phyloP scores from a whole-genome alignment of 2,797 vertebrate genomes.

The Accipiter minullus region DNA sequence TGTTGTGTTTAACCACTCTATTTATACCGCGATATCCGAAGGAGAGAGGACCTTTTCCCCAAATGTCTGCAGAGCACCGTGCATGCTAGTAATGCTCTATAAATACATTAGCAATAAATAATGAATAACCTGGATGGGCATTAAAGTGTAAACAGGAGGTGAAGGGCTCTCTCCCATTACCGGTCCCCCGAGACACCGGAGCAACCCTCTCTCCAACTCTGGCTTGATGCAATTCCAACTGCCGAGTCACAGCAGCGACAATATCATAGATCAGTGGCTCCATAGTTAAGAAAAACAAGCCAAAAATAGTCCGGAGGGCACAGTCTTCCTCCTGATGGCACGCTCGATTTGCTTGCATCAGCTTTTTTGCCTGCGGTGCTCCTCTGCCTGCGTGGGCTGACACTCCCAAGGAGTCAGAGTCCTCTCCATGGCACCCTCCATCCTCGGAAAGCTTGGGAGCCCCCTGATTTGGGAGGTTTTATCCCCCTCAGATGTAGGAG shows the following conservation, averaged over 20 bases:
- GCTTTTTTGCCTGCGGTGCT: background rate
- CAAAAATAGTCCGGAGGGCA: constrained; percentile 35
- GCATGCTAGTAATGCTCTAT: constrained; percentile 6
- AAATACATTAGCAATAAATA: constrained; percentile 62
- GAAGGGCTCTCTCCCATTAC: constrained; percentile 59
- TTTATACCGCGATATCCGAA: accelerated
- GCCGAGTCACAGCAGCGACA: constrained; percentile 48
- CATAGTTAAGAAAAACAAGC: constrained; percentile 3
- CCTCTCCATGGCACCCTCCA: background rate
- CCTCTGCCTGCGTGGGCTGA: background rate
- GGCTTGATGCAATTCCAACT: background rate
- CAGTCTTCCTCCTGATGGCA: background rate
- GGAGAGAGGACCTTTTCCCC: background rate
- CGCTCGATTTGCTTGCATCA: background rate
- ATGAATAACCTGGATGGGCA: constrained; percentile 52
- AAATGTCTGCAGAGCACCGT: background rate
- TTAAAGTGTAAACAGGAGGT: constrained; percentile 55
- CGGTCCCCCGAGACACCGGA: background rate
- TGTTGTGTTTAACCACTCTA: background rate
- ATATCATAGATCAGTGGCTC: constrained; percentile 43
- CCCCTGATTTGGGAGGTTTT: background rate
- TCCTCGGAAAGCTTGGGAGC: background rate
- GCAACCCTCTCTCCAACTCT: background rate
- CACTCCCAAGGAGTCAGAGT: background rate
- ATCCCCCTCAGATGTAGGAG: too few relatives aligned